Conservation (phyloP, 2,888 invertebrate genomes). For the Pollenia angustigena region DNA sequence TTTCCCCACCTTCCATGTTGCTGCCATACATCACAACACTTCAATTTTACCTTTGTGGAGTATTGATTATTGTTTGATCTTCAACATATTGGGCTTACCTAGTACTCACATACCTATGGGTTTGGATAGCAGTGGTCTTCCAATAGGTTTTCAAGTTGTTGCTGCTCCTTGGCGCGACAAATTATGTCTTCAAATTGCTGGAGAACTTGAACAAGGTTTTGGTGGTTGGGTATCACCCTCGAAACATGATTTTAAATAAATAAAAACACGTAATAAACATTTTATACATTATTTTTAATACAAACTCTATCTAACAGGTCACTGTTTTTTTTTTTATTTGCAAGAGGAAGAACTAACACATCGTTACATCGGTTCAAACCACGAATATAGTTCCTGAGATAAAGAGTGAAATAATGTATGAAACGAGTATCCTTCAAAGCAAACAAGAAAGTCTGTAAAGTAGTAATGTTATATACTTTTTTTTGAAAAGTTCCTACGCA, state of each 20-base stretch:
- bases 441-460: no score
- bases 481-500: no score
- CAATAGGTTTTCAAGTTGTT: conserved; percentile 91
- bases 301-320: no score
- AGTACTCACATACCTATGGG: conserved; percentile 91
- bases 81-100: conserved; percentile 89
- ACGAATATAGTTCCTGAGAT: no score
- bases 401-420: no score
- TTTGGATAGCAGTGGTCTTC: conserved; percentile 87
- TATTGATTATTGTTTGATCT: conserved; percentile 78
- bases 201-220: conserved; percentile 90
- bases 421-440: no score
- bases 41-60: conserved; percentile 83
- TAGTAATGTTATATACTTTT: no score
- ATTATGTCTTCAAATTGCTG: conserved; percentile 91
- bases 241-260: conserved; percentile 36
- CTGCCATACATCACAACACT: conserved; percentile 88
- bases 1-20: conserved; percentile 88
- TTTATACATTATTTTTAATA: not conserved
- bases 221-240: conserved; percentile 91
- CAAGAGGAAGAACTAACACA: no score
- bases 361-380: no score
- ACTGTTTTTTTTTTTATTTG: no score
- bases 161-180: conserved; percentile 91
- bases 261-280: not conserved